Base-by-base conservation (phyloP, 1,140 invertebrate genomes). In the Drosophila yakuba region DNA sequence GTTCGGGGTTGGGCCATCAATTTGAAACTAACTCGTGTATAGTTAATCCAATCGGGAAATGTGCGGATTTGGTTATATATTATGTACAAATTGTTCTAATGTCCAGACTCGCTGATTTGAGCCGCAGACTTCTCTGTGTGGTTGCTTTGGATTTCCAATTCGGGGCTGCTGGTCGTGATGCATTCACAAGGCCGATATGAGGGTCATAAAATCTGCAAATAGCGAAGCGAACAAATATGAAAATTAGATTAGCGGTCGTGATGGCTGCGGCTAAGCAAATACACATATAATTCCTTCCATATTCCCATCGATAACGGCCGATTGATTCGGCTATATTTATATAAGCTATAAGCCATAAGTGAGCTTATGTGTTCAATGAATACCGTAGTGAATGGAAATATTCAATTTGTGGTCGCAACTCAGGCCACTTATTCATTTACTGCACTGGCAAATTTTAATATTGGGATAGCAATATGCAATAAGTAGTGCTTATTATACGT, bases 171-270 rank as follows among this genome's bases (percentile, higher is more conserved):
- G 57, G 48, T 57, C 17, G 52, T 58, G 61, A 50, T 54, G 39
- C 41, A 17, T 43, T 78, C 55, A 88, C 56, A 71, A 83, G 63
- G 84, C 84, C 66, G 67, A 77, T 77, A 88, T 83, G 38, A 83
- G 76, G 79, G 79, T 83, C 67, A 83, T 63, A 69, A 89, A 89
- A 88, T 89, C 83, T 88, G 83, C 52, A 89, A 88, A 86, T 54
- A 85, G 47, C 28, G 15, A 67, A n/a, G 47, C 32, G 36, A 55
- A 50, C 57, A 83, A 72, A 66, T 79, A 83, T 86, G 62, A 80
- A 84, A 80, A 89, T 80, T 88, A 80, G 67, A 89, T 88, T 88
- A 88, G 84, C 57, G 84, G 83, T 77, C 64, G 63, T 55, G 20
- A 62, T 61, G 64, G 60, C 39, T 44, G 32, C 54, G 39, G 39